Conservation (phyloP, 1,140 invertebrate genomes). For the Bombus polaris region DNA sequence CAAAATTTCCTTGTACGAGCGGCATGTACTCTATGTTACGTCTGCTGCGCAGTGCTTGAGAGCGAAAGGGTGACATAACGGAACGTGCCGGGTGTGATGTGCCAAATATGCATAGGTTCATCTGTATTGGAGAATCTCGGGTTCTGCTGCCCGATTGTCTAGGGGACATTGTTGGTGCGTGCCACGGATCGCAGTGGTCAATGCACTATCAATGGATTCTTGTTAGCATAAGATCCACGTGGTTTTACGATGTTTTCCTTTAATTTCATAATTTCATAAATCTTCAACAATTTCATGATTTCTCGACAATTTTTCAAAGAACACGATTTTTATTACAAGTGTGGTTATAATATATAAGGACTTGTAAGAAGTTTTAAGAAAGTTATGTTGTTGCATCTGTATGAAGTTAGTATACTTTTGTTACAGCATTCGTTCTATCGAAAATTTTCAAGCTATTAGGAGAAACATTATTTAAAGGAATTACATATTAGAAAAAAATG, state of each 20-base stretch:
- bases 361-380: not conserved
- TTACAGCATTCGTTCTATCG: too few species aligned
- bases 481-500: too few species aligned
- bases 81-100: constrained; percentile 51
- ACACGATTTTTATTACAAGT: not conserved
- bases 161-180: constrained; percentile 27
- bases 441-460: not conserved
- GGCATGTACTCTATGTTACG: constrained; percentile 42
- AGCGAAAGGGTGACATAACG: constrained; percentile 49
- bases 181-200: constrained; percentile 25
- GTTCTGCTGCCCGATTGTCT: constrained; percentile 26
- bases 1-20: constrained; percentile 27
- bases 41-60: constrained; percentile 25
- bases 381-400: not conserved
- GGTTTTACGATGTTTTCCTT: not conserved
- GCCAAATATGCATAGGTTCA: constrained; percentile 54
- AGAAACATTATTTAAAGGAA: not conserved
- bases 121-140: constrained; percentile 41
- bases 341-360: not conserved
- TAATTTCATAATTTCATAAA: not conserved
- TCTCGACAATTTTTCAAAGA: not conserved
- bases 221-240: not conserved
- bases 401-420: too few species aligned
- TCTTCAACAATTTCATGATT: not conserved
- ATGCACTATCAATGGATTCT: not conserved